A percentile compares a stretch with the other conserved stretches of the same genome.
These are phyloP conservation scores for Anthonomus grandis DNA, from an alignment of 1,140 invertebrate species.

Conservation along the genomic window DNA sequence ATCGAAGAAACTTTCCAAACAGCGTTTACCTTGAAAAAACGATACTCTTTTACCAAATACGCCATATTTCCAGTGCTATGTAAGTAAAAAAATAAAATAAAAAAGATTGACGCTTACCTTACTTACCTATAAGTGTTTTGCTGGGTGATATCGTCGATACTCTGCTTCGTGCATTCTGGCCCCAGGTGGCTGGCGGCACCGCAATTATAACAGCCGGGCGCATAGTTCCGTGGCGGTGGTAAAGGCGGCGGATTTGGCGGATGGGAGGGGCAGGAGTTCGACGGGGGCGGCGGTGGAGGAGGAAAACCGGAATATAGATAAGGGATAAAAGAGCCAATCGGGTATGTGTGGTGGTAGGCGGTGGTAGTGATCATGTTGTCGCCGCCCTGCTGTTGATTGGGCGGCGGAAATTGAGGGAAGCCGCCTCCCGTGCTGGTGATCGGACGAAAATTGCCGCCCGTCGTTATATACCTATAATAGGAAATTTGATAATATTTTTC, in stretches of 20 bases:
- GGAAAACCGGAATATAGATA: slow-evolving; percentile 51
- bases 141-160: slow-evolving; percentile 82
- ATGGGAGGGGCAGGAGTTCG: slow-evolving; percentile 51
- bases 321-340: slow-evolving; percentile 51
- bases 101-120: slow-evolving; percentile 7
- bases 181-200: slow-evolving; percentile 74
- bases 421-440: too few species aligned
- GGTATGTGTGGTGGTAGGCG: slow-evolving; percentile 42
- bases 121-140: slow-evolving; percentile 60
- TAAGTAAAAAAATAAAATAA: background rate
- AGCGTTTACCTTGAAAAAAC: too few species aligned
- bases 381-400: slow-evolving; percentile 11
- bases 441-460: too few species aligned
- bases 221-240: slow-evolving; percentile 41
- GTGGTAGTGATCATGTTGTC: slow-evolving; percentile 19
- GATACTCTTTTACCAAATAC: too few species aligned
- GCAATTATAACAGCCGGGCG: slow-evolving; percentile 67
- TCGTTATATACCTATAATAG: too few species aligned
- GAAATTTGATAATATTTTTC: too few species aligned
- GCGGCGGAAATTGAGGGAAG: too few species aligned
- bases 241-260: slow-evolving; percentile 40
- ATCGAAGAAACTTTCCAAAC: too few species aligned
- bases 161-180: slow-evolving; percentile 77
- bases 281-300: slow-evolving; percentile 45
- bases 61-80: too few species aligned